phyloP scores from a whole-genome alignment of 2,888 invertebrate genomes.

The Drosophila cognata region DNA sequence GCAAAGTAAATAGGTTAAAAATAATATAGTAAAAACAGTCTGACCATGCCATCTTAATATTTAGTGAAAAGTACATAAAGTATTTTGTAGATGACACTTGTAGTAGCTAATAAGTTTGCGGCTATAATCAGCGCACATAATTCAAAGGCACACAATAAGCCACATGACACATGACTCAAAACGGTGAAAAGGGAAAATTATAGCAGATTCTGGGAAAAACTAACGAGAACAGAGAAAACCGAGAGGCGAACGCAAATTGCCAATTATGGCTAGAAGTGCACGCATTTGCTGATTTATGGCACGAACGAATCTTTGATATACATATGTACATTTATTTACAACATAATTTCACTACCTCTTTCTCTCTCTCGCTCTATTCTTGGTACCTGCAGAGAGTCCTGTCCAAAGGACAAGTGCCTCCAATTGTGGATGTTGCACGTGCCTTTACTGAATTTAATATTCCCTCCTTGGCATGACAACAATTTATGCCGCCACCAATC shows the following conservation, averaged over 20 bases:
- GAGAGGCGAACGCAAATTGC: constrained; percentile 69
- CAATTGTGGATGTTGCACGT: constrained; percentile 68
- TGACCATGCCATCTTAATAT: background rate
- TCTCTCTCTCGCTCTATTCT: background rate
- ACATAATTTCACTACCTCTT: constrained; percentile 5
- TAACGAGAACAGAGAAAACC: constrained; percentile 50
- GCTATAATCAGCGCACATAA: constrained; percentile 39
- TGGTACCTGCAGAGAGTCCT: constrained; percentile 13
- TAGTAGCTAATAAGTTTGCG: constrained; percentile 36
- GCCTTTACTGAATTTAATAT: constrained; percentile 71
- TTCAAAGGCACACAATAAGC: constrained; percentile 24
- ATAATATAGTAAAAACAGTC: background rate
- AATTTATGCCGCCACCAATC: constrained; percentile 59
- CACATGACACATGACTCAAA: constrained; percentile 9
- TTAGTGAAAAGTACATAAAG: background rate
- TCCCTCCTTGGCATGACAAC: constrained; percentile 62
- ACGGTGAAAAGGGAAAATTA: background rate
- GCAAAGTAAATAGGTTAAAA: background rate
- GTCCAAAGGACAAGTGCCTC: constrained; percentile 25
- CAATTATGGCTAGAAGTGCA: constrained; percentile 73
- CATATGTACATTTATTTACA: constrained; percentile 45
- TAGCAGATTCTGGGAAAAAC: constrained; percentile 36
- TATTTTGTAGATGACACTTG: constrained; percentile 24
- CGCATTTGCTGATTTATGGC: constrained; percentile 75
- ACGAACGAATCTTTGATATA: constrained; percentile 64